Evolutionary conservation across 1,140 invertebrate genomes (phyloP), one percentile per base, ranked within the genome.

Genomic region (Liolophura sinensis): DNA sequence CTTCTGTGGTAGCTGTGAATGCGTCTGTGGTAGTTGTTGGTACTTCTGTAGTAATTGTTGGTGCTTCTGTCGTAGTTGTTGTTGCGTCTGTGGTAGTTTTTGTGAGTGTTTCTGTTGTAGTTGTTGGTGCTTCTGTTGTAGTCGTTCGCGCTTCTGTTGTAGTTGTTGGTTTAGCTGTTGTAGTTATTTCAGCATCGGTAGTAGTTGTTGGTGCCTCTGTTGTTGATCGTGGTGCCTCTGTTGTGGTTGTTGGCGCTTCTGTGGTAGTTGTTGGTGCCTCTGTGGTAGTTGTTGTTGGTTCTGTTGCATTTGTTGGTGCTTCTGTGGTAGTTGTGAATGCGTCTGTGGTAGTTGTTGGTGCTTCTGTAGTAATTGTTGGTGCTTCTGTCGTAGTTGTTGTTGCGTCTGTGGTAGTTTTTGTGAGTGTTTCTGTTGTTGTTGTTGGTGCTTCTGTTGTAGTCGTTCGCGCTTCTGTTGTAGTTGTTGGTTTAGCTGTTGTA

Each of bases 11-110:
- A 52, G 24, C 46, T 59, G 67, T 16, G 47, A 51, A 27, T 12
- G 24, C 24, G 22, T 27, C 51, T 1, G 24, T 40, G 7, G 60
- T 58, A 4, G 62, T 47, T 50, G 54, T 63, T 50, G 54, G 25
- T 58, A 56, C 18, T 11, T 49, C n/a, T 61, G 67, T 65, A 31
- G 59, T 49, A 24, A 31, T n/a, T 50, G 25, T 60, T 20, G n/a
- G 15, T 40, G n/a, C n/a, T n/a, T n/a, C n/a, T n/a, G n/a, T n/a
- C n/a, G n/a, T n/a, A n/a, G n/a, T n/a, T n/a, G n/a, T n/a, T n/a
- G n/a, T n/a, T n/a, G n/a, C n/a, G n/a, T n/a, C n/a, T n/a, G n/a
- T n/a, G n/a, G n/a, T n/a, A n/a, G n/a, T n/a, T n/a, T 51, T 57
- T 20, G 68, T 52, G 22, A 50, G 46, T 46, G 50, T 12, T 20